Conservation (phyloP, 23 tunicate genomes). For the Corella eumyota region DNA sequence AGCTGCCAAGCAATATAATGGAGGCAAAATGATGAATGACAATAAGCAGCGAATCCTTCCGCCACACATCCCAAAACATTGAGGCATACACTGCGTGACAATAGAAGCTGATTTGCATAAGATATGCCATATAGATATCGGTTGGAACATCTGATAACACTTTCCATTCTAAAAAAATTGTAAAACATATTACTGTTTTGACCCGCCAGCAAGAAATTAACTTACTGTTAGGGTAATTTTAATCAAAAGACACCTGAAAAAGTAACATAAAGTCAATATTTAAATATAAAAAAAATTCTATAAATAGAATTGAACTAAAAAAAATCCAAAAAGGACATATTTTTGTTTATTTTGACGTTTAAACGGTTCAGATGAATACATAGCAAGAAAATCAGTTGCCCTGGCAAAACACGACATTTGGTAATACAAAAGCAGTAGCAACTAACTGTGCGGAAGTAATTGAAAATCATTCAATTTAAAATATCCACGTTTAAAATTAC, state of each 20-base stretch:
- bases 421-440: no score
- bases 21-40: slow-evolving; percentile 70
- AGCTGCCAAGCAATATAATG: slow-evolving; percentile 47
- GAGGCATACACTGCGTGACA: slow-evolving; percentile 88
- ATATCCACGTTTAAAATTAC: no score
- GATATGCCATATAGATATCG: slow-evolving; percentile 55
- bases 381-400: no score
- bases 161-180: slow-evolving; percentile 48
- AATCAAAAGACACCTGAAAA: slow-evolving; percentile 47
- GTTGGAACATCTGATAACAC: slow-evolving; percentile 33
- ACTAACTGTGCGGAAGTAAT: no score
- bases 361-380: no score
- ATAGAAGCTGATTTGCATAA: slow-evolving; percentile 81
- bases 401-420: no score
- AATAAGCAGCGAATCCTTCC: slow-evolving; percentile 85
- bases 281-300: slow-evolving; percentile 45
- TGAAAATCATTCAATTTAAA: no score
- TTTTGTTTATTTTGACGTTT: no score
- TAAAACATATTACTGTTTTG: neutral
- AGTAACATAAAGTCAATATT: slow-evolving; percentile 61
- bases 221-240: neutral
- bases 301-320: slow-evolving; percentile 77
- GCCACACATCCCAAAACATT: slow-evolving; percentile 74
- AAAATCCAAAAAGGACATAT: no score
- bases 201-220: no score